Evolutionary conservation across 1,140 invertebrate species (phyloP), one percentile per base, ranked within the genome.

Genomic region (Nixonia krombeini): DNA sequence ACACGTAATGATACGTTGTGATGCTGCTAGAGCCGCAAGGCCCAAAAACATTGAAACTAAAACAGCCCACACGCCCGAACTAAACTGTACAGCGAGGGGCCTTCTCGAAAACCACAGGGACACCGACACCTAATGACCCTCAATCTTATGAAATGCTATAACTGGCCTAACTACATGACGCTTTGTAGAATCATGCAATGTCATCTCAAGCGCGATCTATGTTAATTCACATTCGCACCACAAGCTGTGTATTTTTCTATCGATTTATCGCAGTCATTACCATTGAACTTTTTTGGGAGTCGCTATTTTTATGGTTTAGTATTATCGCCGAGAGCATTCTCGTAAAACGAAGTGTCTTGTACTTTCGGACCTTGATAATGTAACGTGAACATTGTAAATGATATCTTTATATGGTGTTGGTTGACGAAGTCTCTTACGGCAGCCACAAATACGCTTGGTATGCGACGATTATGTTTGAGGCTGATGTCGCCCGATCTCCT

Each of bases 51-150:
- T 51, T 29, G 41, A 44, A 58, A 31, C 55, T 26, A 62, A 65
- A 68, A 56, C 29, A 17, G 49, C 59, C 72, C 58, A 71, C 68
- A 68, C 72, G 64, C 53, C 29, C 28, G 40, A 49, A 25, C 59
- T 64, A 64, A 64, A 62, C 55, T 57, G 59, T 61, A 41, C 68
- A 68, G 59, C 57, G 37, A 50, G 66, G 57, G 53, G 58, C 57
- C 70, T 73, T 62, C 57, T 67, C 58, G 21, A 61, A 64, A 67
- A 57, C 59, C 58, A 50, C 68, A 69, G 68, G 65, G 68, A 71
- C 65, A 71, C 61, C 65, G 49, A 68, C 72, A 68, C 69, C 68
- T 71, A 74, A 74, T 74, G 68, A 71, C 70, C 64, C 61, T 57
- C 69, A 68, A 74, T 74, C 57, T 66, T 26, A 18, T 47, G 49